These are phyloP conservation scores for Drosophila pallidifrons DNA, from an alignment of 1,140 invertebrate genomes.

Conservation along the genomic window DNA sequence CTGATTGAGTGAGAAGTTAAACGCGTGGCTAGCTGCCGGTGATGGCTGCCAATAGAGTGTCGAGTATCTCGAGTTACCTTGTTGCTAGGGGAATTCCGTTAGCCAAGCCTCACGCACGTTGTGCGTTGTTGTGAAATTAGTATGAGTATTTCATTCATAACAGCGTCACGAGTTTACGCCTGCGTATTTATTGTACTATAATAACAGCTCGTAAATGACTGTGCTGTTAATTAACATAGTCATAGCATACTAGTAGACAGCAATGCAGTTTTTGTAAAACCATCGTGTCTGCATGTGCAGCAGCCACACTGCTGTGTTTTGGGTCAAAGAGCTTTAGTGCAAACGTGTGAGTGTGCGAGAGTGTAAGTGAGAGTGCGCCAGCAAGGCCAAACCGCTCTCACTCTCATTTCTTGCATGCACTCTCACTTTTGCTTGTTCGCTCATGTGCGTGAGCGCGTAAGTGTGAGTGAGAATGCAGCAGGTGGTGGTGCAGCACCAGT, in stretches of 20 bases:
- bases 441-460: constrained; percentile 7
- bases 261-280: background rate
- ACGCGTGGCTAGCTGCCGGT: constrained; percentile 25
- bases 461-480: constrained; percentile 16
- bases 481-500: constrained; percentile 19
- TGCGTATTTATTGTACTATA: constrained; percentile 8
- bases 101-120: constrained; percentile 36
- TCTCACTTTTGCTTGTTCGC: constrained; percentile 33
- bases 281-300: background rate
- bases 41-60: background rate
- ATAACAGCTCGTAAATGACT: constrained; percentile 5
- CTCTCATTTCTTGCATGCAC: constrained; percentile 36
- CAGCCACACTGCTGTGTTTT: background rate
- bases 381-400: constrained; percentile 39
- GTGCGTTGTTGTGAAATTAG: constrained; percentile 29
- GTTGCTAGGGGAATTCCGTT: constrained; percentile 65
- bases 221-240: constrained; percentile 11
- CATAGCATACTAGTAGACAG: background rate
- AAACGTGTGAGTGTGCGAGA: background rate
- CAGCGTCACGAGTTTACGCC: constrained; percentile 28
- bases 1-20: constrained; percentile 2
- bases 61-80: constrained; percentile 34
- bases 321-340: background rate
- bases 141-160: constrained; percentile 44
- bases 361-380: background rate